Percentiles rank a stretch among this genome's conserved stretches.
Evolutionary conservation across 2,113 vertebrate genomes (phyloP).

Genomic region (Mobula hypostoma): DNA sequence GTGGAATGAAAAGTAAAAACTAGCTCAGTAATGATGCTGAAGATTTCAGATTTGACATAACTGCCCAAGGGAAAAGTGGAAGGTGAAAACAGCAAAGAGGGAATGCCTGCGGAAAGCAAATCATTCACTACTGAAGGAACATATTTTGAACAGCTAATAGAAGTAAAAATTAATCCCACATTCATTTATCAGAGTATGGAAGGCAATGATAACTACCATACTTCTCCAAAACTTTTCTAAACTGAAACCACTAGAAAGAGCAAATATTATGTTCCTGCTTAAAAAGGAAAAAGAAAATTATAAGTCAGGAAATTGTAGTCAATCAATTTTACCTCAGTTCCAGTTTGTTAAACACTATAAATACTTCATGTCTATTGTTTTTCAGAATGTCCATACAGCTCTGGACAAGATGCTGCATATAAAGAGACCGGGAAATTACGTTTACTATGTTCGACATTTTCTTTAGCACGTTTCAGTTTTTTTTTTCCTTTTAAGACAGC

Average conservation of each 20-base stretch:
- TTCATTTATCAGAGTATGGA: neutral
- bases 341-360: neutral
- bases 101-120: neutral
- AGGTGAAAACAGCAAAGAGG: neutral
- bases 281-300: neutral
- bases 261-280: neutral
- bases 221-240: neutral
- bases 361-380: neutral
- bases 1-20: too few relatives aligned
- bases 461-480: neutral
- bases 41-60: neutral
- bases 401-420: neutral
- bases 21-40: too few relatives aligned
- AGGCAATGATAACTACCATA: neutral
- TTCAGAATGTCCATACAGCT: neutral
- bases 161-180: neutral
- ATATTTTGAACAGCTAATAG: neutral
- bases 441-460: slow-evolving; percentile 5
- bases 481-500: neutral
- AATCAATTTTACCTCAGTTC: neutral
- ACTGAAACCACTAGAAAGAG: neutral
- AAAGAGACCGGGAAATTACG: neutral
- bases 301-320: neutral
- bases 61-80: neutral
- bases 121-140: neutral